These are phyloP conservation scores for Scaptomyza caliginosa DNA, from an alignment of 2,888 invertebrate species.

Conservation along the genomic window DNA sequence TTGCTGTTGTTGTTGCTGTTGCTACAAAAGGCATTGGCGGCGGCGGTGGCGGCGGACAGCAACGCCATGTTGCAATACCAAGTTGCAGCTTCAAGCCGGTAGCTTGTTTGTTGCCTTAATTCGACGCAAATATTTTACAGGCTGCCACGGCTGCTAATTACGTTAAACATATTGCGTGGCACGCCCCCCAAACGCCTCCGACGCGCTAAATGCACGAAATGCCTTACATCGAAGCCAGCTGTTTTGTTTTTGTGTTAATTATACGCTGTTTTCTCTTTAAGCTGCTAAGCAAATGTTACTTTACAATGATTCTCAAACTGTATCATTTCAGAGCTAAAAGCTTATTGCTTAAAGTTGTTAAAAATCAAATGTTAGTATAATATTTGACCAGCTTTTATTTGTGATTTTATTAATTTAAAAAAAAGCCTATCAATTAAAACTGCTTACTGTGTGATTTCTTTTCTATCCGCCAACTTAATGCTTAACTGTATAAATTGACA, in stretches of 20 bases:
- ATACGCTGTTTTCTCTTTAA: conserved; percentile 44
- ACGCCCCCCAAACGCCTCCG: conserved; percentile 48
- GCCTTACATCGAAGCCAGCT: conserved; percentile 45
- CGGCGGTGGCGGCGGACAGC: conserved; percentile 30
- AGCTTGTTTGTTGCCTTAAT: conserved; percentile 75
- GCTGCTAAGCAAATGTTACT: conserved; percentile 21
- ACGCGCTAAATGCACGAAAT: conserved; percentile 1
- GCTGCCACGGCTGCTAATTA: conserved; percentile 63
- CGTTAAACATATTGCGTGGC: conserved; percentile 74
- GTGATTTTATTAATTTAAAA: too few relatives aligned
- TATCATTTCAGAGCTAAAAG: not conserved
- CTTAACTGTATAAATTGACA: too few relatives aligned
- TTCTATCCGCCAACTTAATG: too few relatives aligned
- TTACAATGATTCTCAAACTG: conserved; percentile 17
- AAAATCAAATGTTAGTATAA: too few relatives aligned
- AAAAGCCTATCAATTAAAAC: too few relatives aligned
- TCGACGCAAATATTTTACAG: conserved; percentile 76
- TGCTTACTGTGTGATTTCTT: too few relatives aligned
- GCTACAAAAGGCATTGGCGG: conserved; percentile 59
- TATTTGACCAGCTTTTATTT: too few relatives aligned
- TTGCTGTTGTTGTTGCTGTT: conserved; percentile 25
- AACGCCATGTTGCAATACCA: conserved; percentile 25
- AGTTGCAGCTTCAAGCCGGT: conserved; percentile 46
- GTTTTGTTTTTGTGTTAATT: conserved; percentile 68
- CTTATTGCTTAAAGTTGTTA: too few relatives aligned